Base-by-base conservation (phyloP, 1,140 invertebrate species). In the Eufriesea mexicana region DNA sequence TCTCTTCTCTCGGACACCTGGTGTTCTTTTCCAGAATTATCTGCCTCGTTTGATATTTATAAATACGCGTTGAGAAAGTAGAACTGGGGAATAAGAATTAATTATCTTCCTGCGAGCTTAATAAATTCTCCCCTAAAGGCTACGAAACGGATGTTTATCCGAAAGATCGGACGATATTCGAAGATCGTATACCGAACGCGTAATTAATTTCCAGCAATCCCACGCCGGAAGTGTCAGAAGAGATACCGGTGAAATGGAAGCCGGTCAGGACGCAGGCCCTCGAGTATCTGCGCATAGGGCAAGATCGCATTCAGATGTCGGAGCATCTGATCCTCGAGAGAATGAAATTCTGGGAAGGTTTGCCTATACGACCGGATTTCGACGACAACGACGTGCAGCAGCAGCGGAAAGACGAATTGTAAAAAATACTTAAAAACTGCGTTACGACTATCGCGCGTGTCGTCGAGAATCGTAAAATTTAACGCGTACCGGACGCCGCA, bases 251-350 rank as follows among this genome's bases (percentile, higher is more conserved):
- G 0, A 94, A 94, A 82, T 95, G 95, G 95, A 90, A 91, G n/a
- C 94, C 95, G 54, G 91, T 95, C 0, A 92, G 89, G 57, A 93
- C 93, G 0, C 45, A 91, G 5, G 77, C 90, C 5, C 91, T 94
- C 61, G 94, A 95, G 82, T 95, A 95, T 84, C 91, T 94, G 49
- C 78, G 91, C 67, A 95, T 95, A 84, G 92, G 91, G 54, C 84
- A 89, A 54, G 80, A 91, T 8, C 78, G 89, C 9, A 84, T 94
- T 25, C 75, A 71, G 28, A 95, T 95, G 94, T 86, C 86, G 5
- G 80, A 90, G 8, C 91, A 94, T 74, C 89, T 95, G 10, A 89
- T 92, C 0, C 61, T 49, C 9, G 89, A 95, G 1, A 91, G 95
- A 84, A 89, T 93, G 59, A 78, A 92, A 47, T 95, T 95, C 77